Evolutionary conservation across 2,797 vertebrate species (phyloP), one percentile per base, ranked within the genome.

Genomic region (Xyrichtys novacula): DNA sequence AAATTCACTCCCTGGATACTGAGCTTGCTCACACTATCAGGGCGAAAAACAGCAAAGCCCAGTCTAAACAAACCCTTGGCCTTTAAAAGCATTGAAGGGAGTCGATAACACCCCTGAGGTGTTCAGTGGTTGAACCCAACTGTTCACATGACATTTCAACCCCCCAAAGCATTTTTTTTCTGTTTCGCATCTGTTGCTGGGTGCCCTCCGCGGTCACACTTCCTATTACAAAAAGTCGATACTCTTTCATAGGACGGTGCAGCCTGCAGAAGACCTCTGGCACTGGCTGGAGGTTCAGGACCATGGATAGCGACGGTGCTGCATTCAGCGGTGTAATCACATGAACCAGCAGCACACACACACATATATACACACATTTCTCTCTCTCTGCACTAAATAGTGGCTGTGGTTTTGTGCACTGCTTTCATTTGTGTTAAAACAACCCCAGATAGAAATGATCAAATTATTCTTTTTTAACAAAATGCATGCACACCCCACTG

Each of bases 81-180:
- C 90, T 92, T 92, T 91, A 84, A 91, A 92, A 88, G 90, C 88
- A 86, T 81, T 81, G 85, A 87, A 88, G 88, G 81, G 85, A 87
- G 91, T 93, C 91, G 68, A 93, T 92, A 89, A 85, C 78, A 92
- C 90, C 88, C 91, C 90, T 86, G 88, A 86, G 84, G 91, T 90
- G 91, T 91, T 94, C 91, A 92, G 88, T 92, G 89, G 89, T 92
- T 91, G 89, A 93, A 90, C 88, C 90, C 89, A 92, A 85, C 91
- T 91, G 91, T 92, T 90, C 88, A 89, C 87, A 91, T 93, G 92
- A 91, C 92, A 93, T 94, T 93, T 93, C 89, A 91, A 90, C 79
- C 81, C 86, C 89, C 89, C 85, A 88, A 87, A 87, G 81, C 82
- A 53, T 83, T 90, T 92, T 89, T 85, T 74, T 66, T 73, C 76